Evolutionary conservation across 2,113 vertebrate species (phyloP).

Genomic region (Zosterops borbonicus): DNA sequence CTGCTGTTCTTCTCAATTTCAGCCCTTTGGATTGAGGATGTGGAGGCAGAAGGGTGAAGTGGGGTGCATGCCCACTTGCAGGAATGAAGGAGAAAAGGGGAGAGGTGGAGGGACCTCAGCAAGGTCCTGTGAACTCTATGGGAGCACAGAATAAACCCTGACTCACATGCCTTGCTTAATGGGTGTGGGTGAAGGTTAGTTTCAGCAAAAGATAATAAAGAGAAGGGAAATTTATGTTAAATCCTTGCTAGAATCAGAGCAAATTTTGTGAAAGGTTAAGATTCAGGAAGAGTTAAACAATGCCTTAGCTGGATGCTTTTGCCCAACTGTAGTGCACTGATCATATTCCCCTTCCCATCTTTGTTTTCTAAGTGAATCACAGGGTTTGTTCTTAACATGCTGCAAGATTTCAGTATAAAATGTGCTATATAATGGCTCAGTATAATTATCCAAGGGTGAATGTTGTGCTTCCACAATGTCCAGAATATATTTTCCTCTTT

Average conservation of each 20-base stretch:
- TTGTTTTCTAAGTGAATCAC: background rate
- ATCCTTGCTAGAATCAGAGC: background rate
- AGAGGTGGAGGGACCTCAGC: background rate
- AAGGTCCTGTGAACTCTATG: background rate
- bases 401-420: background rate
- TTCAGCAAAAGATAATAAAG: background rate
- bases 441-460: background rate
- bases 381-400: background rate
- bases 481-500: background rate
- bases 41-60: background rate
- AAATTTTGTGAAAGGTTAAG: background rate
- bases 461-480: background rate
- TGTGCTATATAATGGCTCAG: fast-evolving
- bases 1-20: background rate
- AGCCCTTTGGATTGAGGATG: background rate
- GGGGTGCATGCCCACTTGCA: fast-evolving
- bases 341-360: background rate
- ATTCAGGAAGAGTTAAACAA: background rate
- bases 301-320: background rate
- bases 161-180: background rate
- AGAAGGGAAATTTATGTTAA: background rate
- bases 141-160: background rate
- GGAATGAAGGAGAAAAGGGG: fast-evolving
- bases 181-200: background rate
- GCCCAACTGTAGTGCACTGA: background rate